Conservation (phyloP, 1,140 invertebrate species). For the Uloborus diversus region DNA sequence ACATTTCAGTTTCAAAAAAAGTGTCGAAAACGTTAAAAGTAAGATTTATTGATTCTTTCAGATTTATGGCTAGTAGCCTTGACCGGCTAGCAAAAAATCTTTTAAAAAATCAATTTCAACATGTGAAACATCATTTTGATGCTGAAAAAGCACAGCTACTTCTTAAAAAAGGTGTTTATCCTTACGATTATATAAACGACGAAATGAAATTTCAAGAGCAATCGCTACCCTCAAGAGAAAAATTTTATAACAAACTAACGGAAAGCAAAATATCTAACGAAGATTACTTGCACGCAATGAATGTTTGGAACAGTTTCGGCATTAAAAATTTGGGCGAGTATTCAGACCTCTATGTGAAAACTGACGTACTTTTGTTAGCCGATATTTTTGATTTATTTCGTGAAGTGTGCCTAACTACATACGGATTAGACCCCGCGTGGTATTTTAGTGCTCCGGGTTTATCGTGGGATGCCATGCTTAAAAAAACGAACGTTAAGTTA, state of each 20-base stretch:
- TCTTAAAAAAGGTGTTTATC: slow-evolving; percentile 4
- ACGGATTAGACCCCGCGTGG: background rate
- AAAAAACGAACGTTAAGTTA: background rate
- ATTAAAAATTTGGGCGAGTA: slow-evolving; percentile 58
- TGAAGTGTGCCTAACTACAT: slow-evolving; percentile 17
- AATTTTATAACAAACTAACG: background rate
- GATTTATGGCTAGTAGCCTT: slow-evolving; percentile 51
- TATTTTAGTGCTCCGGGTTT: background rate
- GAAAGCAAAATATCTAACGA: background rate
- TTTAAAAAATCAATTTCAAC: background rate
- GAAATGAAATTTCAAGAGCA: slow-evolving; percentile 56
- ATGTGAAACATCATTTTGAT: background rate
- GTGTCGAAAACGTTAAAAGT: background rate
- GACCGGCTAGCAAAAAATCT: background rate
- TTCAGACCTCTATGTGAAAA: slow-evolving; percentile 57
- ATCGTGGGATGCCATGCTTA: slow-evolving; percentile 13
- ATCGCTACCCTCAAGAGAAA: slow-evolving; percentile 44
- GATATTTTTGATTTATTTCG: slow-evolving; percentile 61
- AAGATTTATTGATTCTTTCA: slow-evolving; percentile 61
- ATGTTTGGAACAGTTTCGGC: slow-evolving; percentile 59
- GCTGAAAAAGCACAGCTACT: background rate
- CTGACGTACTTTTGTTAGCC: slow-evolving; percentile 58
- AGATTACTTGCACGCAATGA: slow-evolving; percentile 9
- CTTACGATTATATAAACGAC: slow-evolving; percentile 58
- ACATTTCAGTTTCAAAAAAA: background rate